Percentiles rank a stretch among this genome's conserved stretches.
Conservation (phyloP, 2,113 vertebrate species). For the Ptyas mucosa region DNA sequence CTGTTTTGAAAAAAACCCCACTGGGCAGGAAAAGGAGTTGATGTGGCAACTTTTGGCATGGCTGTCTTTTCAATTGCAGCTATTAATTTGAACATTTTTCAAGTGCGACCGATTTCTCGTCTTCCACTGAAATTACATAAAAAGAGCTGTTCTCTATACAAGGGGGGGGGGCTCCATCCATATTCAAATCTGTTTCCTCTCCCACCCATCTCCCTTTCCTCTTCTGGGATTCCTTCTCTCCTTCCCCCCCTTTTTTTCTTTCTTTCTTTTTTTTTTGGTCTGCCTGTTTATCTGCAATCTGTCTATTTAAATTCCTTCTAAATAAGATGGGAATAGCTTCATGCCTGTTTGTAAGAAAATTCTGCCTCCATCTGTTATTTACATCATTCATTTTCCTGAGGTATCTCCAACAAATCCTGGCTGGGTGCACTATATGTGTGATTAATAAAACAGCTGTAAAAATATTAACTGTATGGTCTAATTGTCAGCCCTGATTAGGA, state of each 20-base stretch:
- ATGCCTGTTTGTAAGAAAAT: conserved; percentile 72
- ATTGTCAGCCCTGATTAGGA: conserved; percentile 72
- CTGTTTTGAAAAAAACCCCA: conserved; percentile 25
- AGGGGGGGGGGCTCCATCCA: conserved; percentile 4
- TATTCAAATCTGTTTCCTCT: conserved; percentile 24
- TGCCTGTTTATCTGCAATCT: conserved; percentile 73
- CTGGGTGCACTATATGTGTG: conserved; percentile 70
- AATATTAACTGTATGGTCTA: conserved; percentile 76
- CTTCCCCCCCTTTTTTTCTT: not conserved
- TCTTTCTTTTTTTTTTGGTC: conserved; percentile 10
- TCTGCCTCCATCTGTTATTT: conserved; percentile 80
- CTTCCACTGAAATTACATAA: not conserved
- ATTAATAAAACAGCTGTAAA: conserved; percentile 87
- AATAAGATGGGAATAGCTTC: conserved; percentile 73
- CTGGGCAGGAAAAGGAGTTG: not conserved
- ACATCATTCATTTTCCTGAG: conserved; percentile 78
- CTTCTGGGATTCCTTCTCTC: conserved; percentile 44
- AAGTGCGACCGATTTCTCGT: not conserved
- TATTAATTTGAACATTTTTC: conserved; percentile 34
- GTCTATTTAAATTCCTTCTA: conserved; percentile 71
- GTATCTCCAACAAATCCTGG: conserved; percentile 81
- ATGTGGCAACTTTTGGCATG: not conserved
- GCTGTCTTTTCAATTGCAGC: not conserved
- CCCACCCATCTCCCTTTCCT: not conserved
- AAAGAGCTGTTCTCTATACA: conserved; percentile 25